Conservation (phyloP, 2,113 vertebrate genomes). For the Sardina pilchardus region DNA sequence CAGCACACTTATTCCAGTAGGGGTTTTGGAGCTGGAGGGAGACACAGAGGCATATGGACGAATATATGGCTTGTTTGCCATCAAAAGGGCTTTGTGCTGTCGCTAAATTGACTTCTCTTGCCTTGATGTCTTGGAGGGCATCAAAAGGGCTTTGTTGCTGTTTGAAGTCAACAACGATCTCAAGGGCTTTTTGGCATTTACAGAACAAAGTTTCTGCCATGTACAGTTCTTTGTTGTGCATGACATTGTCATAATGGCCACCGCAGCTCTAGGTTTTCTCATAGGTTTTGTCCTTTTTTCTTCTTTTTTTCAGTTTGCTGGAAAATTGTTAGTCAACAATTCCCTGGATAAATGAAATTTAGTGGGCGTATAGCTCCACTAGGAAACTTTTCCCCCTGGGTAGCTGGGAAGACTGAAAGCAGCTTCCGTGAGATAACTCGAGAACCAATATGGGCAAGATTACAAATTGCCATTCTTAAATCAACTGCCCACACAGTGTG, state of each 20-base stretch:
- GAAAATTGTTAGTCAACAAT: no score
- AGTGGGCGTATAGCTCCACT: no score
- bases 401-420: no score
- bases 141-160: neutral
- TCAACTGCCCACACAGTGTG: no score
- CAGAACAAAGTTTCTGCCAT: neutral
- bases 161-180: neutral
- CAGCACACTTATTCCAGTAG: neutral
- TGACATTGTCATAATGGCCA: neutral
- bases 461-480: no score
- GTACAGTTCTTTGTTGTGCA: neutral
- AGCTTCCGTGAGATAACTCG: no score
- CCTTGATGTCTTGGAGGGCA: neutral
- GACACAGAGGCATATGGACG: neutral
- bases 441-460: no score
- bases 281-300: no score
- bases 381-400: no score
- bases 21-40: neutral
- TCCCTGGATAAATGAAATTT: no score
- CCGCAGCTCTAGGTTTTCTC: no score
- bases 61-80: neutral
- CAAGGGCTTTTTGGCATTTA: neutral
- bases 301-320: no score
- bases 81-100: constrained; percentile 2
- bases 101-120: neutral